Conservation (phyloP, 1,140 invertebrate species). For the Drosophila watanabei region DNA sequence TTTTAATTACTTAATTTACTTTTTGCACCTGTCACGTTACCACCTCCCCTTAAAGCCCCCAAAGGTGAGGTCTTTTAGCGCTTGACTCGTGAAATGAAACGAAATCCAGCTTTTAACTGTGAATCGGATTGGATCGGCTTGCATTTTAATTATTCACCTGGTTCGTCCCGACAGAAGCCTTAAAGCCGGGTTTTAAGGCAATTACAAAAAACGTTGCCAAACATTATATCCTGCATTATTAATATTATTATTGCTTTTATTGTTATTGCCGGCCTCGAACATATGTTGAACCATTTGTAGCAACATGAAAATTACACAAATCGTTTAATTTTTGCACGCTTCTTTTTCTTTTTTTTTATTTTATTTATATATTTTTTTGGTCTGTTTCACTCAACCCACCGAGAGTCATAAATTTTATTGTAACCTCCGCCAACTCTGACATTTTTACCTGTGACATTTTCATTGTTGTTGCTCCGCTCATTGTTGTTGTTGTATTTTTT, state of each 20-base stretch:
- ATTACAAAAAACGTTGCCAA: constrained; percentile 43
- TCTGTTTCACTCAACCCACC: constrained; percentile 35
- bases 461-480: constrained; percentile 53
- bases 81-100: too few species aligned
- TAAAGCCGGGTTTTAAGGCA: constrained; percentile 68
- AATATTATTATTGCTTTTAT: constrained; percentile 64
- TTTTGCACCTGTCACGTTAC: background rate
- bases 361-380: constrained; percentile 7
- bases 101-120: constrained; percentile 14
- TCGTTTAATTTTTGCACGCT: constrained; percentile 76
- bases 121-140: constrained; percentile 6
- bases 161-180: constrained; percentile 8
- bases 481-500: constrained; percentile 46
- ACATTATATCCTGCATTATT: constrained; percentile 57
- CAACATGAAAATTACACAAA: constrained; percentile 83
- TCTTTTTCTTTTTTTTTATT: constrained; percentile 26
- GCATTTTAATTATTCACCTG: constrained; percentile 46
- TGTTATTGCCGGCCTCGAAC: constrained; percentile 57
- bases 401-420: constrained; percentile 73
- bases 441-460: constrained; percentile 82
- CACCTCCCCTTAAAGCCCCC: background rate
- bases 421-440: constrained; percentile 43
- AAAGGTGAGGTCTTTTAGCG: background rate
- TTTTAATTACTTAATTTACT: background rate
- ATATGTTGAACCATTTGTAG: constrained; percentile 77